Percentiles rank a stretch among this genome's conserved stretches.
phyloP scores from a whole-genome alignment of 2,113 vertebrate genomes.

The Microtus richardsoni region DNA sequence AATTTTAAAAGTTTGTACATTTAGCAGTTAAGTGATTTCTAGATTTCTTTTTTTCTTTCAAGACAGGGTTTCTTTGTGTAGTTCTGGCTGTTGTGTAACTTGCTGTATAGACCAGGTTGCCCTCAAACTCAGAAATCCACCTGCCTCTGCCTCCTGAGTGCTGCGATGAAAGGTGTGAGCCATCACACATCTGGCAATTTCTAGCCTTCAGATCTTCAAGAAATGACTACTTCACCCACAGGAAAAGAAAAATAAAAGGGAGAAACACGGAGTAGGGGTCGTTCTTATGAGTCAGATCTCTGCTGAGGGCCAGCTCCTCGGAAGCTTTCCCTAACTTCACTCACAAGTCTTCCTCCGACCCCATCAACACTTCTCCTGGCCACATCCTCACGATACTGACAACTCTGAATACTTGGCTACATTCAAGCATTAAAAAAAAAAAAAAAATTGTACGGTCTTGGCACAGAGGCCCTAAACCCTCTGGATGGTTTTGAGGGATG shows the following conservation, averaged over 20 bases:
- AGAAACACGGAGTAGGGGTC: rapidly evolving
- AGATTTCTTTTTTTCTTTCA: not conserved
- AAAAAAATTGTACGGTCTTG: not conserved
- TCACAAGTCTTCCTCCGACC: not conserved
- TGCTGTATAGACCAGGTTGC: not conserved
- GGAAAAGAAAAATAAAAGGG: not conserved
- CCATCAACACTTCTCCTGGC: not conserved
- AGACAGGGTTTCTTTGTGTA: not conserved
- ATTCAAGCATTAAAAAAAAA: not conserved
- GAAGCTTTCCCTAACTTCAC: not conserved
- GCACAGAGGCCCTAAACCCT: not conserved
- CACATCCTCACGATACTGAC: rapidly evolving
- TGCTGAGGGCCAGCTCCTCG: not conserved
- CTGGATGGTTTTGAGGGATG: not conserved
- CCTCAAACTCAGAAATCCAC: not conserved
- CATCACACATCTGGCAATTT: not conserved
- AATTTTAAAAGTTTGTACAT: not conserved
- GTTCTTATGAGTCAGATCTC: not conserved
- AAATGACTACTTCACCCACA: not conserved
- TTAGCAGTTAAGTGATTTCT: not conserved
- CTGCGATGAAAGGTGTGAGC: not conserved
- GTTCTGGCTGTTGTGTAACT: not conserved
- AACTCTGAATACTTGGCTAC: not conserved
- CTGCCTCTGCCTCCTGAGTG: not conserved
- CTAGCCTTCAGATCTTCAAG: not conserved